These are phyloP conservation scores for Adelphocoris suturalis DNA, from an alignment of 2,888 invertebrate genomes.

Conservation along the genomic window DNA sequence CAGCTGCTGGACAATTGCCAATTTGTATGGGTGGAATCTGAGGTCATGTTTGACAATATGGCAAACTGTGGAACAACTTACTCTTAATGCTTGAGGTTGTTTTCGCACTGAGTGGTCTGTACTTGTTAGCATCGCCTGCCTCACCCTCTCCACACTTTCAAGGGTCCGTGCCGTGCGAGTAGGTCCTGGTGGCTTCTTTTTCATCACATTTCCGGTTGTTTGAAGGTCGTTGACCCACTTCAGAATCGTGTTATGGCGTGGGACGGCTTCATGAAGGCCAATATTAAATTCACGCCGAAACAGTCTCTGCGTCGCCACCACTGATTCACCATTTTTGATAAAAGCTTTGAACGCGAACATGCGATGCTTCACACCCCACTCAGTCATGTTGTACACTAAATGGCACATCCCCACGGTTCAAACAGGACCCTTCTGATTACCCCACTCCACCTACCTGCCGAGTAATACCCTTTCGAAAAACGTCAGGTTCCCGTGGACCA, in stretches of 20 bases:
- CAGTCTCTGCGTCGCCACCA: conserved; percentile 62
- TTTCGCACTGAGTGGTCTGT: conserved; percentile 24
- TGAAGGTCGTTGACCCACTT: conserved; percentile 54
- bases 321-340: conserved; percentile 32
- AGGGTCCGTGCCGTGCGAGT: conserved; percentile 13
- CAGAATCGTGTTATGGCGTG: conserved; percentile 52
- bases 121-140: not conserved
- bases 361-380: not conserved
- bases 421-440: not conserved
- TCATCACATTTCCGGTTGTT: conserved; percentile 34
- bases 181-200: conserved; percentile 21
- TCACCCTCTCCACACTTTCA: conserved; percentile 36
- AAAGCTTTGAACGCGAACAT: not conserved
- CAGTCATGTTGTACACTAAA: not conserved
- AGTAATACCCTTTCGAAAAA: too few relatives aligned
- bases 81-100: conserved; percentile 40
- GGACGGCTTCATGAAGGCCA: conserved; percentile 58
- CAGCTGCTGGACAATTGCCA: conserved; percentile 41
- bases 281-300: conserved; percentile 65
- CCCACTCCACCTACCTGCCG: too few relatives aligned
- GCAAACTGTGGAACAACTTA: conserved; percentile 23
- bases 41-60: conserved; percentile 37
- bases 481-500: too few relatives aligned
- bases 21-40: conserved; percentile 31
- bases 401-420: not conserved